phyloP scores from a whole-genome alignment of 2,888 invertebrate genomes.

The Priocnemis perturbator region DNA sequence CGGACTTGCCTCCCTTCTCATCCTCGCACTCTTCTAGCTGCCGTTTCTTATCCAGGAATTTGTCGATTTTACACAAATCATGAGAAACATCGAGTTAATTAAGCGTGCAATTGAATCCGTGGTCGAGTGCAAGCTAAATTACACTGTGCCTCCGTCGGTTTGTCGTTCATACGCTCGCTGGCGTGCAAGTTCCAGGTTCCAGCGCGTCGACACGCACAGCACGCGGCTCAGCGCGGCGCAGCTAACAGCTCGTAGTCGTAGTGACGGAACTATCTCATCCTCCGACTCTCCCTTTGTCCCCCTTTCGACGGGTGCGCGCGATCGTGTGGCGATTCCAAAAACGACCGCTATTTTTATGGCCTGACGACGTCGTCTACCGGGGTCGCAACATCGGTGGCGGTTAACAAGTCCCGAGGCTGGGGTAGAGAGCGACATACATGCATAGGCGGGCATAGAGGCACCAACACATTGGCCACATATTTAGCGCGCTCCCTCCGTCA shows the following conservation, averaged over 20 bases:
- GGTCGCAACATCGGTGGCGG: slow-evolving; percentile 22
- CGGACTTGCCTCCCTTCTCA: neutral
- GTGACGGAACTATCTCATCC: neutral
- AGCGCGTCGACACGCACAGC: too few relatives aligned
- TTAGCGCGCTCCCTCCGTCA: slow-evolving; percentile 62
- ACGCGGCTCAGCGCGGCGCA: too few relatives aligned
- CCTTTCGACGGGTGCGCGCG: slow-evolving; percentile 15
- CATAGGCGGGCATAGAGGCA: neutral
- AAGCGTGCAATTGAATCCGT: too few relatives aligned
- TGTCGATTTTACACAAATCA: too few relatives aligned
- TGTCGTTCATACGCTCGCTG: too few relatives aligned
- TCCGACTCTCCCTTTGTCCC: slow-evolving; percentile 16
- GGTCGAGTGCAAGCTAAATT: too few relatives aligned
- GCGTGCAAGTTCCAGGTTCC: too few relatives aligned
- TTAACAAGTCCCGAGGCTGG: slow-evolving; percentile 1
- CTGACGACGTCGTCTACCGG: slow-evolving; percentile 27
- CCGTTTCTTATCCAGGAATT: too few relatives aligned
- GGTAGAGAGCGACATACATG: neutral
- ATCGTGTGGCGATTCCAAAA: neutral
- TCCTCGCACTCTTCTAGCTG: slow-evolving; percentile 4
- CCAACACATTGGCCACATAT: slow-evolving; percentile 46
- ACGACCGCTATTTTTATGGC: slow-evolving; percentile 33
- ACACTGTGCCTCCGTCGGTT: too few relatives aligned
- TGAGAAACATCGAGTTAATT: too few relatives aligned
- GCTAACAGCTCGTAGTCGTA: too few relatives aligned